phyloP scores from a whole-genome alignment of 1,140 invertebrate species.

The Hyposmocoma kahamanoa region DNA sequence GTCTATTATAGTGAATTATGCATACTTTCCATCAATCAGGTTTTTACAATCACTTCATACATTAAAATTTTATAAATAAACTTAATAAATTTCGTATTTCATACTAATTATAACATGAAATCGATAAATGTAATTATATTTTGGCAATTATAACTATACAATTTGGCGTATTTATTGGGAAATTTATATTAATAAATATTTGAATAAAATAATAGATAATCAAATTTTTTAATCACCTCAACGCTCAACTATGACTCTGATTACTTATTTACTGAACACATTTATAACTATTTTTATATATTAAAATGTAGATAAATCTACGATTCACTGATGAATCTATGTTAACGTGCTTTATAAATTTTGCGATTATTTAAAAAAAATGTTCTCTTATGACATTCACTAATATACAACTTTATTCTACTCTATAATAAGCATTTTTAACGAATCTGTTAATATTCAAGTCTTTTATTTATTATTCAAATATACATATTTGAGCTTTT shows the following conservation, averaged over 20 bases:
- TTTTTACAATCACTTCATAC: not conserved
- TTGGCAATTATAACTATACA: no score
- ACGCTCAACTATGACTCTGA: not conserved
- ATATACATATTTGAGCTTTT: slow-evolving; percentile 65
- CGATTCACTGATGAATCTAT: slow-evolving; percentile 31
- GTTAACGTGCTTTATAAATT: slow-evolving; percentile 45
- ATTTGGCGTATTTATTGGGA: no score
- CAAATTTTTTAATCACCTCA: not conserved
- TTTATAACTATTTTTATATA: slow-evolving; percentile 22
- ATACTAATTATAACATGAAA: no score
- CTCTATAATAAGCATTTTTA: slow-evolving; percentile 49
- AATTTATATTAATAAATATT: no score
- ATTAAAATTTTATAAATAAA: no score
- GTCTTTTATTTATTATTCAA: slow-evolving; percentile 62
- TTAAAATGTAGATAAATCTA: slow-evolving; percentile 35
- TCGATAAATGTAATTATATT: no score
- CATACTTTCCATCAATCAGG: not conserved
- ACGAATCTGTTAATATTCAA: slow-evolving; percentile 51
- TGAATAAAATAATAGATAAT: not conserved
- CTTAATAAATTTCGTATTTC: no score
- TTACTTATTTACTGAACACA: slow-evolving; percentile 14
- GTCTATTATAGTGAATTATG: slow-evolving; percentile 7
- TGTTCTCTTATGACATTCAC: slow-evolving; percentile 37
- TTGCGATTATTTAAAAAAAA: slow-evolving; percentile 29
- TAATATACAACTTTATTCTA: slow-evolving; percentile 41